Conservation (phyloP, 2,113 vertebrate species). For the Mormoops blainvillei region DNA sequence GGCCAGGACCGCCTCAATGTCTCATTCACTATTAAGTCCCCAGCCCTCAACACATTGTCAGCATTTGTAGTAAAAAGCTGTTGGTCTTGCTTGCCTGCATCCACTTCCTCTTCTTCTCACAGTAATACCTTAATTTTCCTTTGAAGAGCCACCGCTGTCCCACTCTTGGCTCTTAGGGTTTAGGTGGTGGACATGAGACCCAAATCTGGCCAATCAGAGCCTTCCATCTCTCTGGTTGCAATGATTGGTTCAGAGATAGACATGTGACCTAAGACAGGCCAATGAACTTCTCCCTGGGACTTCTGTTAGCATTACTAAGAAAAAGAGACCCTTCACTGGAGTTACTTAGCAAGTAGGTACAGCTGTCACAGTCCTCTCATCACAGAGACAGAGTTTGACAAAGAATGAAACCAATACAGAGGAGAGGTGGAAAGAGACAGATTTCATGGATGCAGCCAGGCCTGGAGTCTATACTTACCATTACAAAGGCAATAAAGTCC, state of each 20-base stretch:
- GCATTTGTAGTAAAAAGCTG: background rate
- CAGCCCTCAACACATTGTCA: background rate
- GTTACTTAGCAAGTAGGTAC: background rate
- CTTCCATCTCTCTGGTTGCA: background rate
- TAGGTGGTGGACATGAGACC: background rate
- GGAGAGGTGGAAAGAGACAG: background rate
- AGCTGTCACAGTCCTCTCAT: background rate
- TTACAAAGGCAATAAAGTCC: background rate
- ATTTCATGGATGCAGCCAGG: background rate
- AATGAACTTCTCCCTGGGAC: background rate
- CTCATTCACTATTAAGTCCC: background rate
- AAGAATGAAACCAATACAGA: constrained; percentile 14
- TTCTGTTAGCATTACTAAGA: background rate
- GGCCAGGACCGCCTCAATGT: too few species aligned
- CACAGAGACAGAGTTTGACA: background rate
- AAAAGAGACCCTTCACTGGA: background rate
- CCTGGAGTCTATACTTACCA: background rate
- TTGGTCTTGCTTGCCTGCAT: background rate
- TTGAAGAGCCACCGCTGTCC: background rate
- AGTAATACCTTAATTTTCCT: background rate
- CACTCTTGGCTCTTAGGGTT: background rate
- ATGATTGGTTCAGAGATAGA: background rate
- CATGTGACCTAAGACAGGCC: background rate
- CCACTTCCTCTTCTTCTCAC: background rate
- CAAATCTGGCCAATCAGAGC: background rate